A percentile compares a stretch with the other conserved stretches of the same genome.
Evolutionary conservation across 2,113 vertebrate genomes (phyloP).

Genomic region (Gambusia holbrooki): DNA sequence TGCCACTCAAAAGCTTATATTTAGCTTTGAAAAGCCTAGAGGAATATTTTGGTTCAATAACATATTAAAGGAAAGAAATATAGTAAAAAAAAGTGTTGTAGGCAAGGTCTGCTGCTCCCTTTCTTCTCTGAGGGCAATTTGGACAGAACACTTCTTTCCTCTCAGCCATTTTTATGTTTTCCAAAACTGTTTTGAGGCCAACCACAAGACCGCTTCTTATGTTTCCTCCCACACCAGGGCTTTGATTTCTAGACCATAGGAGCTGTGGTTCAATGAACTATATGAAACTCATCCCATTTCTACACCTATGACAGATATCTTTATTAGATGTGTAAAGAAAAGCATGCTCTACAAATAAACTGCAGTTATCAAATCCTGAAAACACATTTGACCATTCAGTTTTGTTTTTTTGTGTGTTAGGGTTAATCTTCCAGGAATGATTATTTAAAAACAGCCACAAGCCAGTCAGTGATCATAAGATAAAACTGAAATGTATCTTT

Average conservation of each 20-base stretch:
- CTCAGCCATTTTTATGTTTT: constrained; percentile 28
- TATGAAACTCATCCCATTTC: constrained; percentile 5
- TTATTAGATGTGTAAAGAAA: constrained; percentile 7
- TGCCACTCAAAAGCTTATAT: constrained; percentile 11
- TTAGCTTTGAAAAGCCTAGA: constrained; percentile 13
- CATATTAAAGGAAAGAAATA: constrained; percentile 14
- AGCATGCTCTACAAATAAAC: not conserved
- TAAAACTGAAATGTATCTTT: not conserved
- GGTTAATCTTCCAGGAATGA: not conserved
- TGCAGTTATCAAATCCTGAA: not conserved
- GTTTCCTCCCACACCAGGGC: constrained; percentile 30
- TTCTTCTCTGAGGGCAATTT: constrained; percentile 19
- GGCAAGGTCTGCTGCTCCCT: constrained; percentile 15
- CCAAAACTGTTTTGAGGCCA: constrained; percentile 39
- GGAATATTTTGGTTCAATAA: constrained; percentile 15
- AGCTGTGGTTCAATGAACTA: constrained; percentile 2
- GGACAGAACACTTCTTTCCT: constrained; percentile 17
- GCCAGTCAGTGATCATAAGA: not conserved
- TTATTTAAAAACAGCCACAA: constrained; percentile 1
- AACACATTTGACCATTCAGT: constrained; percentile 1
- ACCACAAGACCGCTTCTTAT: constrained; percentile 24
- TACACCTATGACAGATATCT: not conserved
- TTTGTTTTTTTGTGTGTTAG: not conserved
- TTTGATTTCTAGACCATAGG: constrained; percentile 13
- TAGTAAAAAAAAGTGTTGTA: not conserved